These are phyloP conservation scores for Bubalus kerabau DNA, from an alignment of 2,113 vertebrate species.

Conservation along the genomic window DNA sequence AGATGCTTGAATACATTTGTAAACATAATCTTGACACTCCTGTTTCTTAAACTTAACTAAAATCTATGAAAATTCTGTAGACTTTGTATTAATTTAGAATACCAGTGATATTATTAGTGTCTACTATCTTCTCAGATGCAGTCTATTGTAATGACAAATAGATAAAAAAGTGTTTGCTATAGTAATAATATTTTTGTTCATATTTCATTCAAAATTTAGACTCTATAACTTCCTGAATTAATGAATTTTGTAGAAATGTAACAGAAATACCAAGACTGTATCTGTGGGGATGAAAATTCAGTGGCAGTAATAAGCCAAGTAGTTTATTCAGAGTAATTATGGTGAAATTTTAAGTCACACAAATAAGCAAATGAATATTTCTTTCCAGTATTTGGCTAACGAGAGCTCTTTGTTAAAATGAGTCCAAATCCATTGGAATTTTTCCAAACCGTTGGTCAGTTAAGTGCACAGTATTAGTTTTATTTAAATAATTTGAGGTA, in stretches of 20 bases:
- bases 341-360: not conserved
- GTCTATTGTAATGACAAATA: too few species aligned
- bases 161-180: not conserved
- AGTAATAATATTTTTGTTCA: not conserved
- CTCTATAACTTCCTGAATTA: not conserved
- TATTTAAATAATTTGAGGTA: conserved; percentile 4
- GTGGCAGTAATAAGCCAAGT: not conserved
- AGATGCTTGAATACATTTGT: not conserved
- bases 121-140: not conserved
- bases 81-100: not conserved
- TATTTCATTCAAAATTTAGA: not conserved
- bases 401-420: not conserved
- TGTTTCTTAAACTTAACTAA: not conserved
- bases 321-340: not conserved
- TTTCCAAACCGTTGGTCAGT: not conserved
- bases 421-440: not conserved
- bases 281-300: not conserved
- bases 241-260: not conserved
- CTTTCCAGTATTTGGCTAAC: not conserved
- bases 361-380: not conserved
- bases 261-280: not conserved
- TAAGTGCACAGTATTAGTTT: not conserved
- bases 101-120: not conserved
- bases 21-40: not conserved
- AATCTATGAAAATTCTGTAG: not conserved